Evolutionary conservation across 2,888 invertebrate genomes (phyloP).

Genomic region (Nephrotoma appendiculata): DNA sequence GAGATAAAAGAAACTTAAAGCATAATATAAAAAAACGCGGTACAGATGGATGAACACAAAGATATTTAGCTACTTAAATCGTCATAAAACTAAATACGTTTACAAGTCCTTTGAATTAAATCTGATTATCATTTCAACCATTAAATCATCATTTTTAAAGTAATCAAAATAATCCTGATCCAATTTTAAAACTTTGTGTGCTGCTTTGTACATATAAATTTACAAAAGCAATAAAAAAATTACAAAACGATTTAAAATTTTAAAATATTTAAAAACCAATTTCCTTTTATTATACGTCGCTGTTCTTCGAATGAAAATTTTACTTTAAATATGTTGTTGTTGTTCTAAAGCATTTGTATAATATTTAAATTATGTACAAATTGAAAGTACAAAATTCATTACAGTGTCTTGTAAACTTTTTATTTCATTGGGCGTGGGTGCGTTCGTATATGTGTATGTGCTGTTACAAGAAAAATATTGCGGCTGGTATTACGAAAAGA

Average conservation of each 20-base stretch:
- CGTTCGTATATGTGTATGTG: no score
- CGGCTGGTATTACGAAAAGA: no score
- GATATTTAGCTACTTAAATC: no score
- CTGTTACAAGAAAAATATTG: no score
- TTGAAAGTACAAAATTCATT: background rate
- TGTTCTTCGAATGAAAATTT: background rate
- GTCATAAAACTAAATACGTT: no score
- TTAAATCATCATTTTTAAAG: background rate
- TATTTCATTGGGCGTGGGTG: no score
- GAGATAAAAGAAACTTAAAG: no score
- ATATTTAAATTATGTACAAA: background rate
- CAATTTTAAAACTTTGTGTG: background rate
- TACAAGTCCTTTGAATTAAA: no score
- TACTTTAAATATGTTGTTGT: background rate
- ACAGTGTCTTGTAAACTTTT: background rate
- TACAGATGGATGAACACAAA: no score
- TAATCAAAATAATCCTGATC: background rate
- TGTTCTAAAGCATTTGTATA: background rate
- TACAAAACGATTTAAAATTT: background rate
- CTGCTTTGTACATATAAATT: background rate
- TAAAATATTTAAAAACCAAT: background rate
- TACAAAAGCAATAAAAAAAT: background rate
- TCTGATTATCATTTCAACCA: background rate
- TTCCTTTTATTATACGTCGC: background rate
- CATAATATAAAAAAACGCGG: no score